phyloP scores from a whole-genome alignment of 2,888 invertebrate species.

The Plebejus anna region DNA sequence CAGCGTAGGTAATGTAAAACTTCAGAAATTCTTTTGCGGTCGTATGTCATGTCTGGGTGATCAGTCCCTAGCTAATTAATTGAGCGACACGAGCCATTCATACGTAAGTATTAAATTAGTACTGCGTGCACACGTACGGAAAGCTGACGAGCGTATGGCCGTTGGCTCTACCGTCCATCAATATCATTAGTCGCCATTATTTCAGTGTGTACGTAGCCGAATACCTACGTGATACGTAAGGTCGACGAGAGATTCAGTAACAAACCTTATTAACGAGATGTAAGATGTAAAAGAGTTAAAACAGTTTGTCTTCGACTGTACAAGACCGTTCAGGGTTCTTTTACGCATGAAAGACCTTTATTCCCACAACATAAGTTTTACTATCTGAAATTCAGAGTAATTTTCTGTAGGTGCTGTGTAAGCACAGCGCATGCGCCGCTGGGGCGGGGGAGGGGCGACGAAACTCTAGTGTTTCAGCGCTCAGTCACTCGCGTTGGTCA shows the following conservation, averaged over 20 bases:
- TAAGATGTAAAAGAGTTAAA: not conserved
- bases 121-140: not conserved
- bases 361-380: not conserved
- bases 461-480: slow-evolving; percentile 65
- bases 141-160: not conserved
- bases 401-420: slow-evolving; percentile 39
- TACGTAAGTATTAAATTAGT: slow-evolving; percentile 4
- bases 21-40: not conserved
- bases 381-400: not conserved
- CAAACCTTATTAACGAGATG: not conserved
- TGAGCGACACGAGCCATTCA: not conserved
- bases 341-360: not conserved
- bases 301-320: not conserved
- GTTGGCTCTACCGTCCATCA: not conserved
- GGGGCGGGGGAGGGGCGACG: slow-evolving; percentile 46
- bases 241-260: not conserved
- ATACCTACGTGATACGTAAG: slow-evolving; percentile 44
- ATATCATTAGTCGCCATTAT: not conserved
- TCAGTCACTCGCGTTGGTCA: slow-evolving; percentile 57
- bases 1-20: not conserved
- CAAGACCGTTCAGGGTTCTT: not conserved
- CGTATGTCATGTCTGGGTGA: not conserved
- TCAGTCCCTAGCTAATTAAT: not conserved
- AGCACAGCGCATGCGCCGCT: slow-evolving; percentile 52
- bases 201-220: slow-evolving; percentile 15